Base-by-base conservation (phyloP, 2,113 vertebrate genomes). In the Caranx melampygus region DNA sequence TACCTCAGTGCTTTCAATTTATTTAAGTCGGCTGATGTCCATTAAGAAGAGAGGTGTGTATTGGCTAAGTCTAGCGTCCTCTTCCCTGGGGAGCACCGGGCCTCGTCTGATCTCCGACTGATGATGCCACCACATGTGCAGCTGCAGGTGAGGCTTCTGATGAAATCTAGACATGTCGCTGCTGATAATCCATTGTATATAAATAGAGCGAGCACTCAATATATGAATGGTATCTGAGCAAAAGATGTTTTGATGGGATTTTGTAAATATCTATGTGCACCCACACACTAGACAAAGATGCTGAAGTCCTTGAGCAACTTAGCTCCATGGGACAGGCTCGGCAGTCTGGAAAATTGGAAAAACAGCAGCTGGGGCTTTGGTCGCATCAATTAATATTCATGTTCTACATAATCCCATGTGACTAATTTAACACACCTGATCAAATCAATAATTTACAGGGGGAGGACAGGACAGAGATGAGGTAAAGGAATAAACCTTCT, bases 401-500 rank as follows among this genome's bases (percentile, higher is more conserved):
- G 91, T 88, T 88, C 58, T 47, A 78, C 82, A 84, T 89, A 90
- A 83, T 92, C 91, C 89, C 90, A 80, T 54, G 85, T 76, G 92
- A 87, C 83, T 89, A 72, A 92, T 93, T 92, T 88, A 89, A 87
- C 80, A 91, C 87, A 94, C 85, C 88, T 94, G 90, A 94, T 92
- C 79, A 87, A 91, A 91, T 91, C 89, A 90, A 93, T 93, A 78
- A 92, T 93, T 92, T 72, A 91, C 60, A 70, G 31, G 72, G 71
- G 35, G 31, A 61, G 20, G 54, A 52, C 8, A 3, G 59, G n/a
- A 33, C 35, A 26, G 20, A 51, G 51, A 34, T 7, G 14, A 33
- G 4, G 31, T 31, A 93, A 91, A 91, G 87, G 15, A 66, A 52
- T 21, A 62, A 67, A 79, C 37, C 66, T 26, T 45, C 12, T 71